Conservation (phyloP, 2,888 invertebrate species). For the Volucella zonaria region DNA sequence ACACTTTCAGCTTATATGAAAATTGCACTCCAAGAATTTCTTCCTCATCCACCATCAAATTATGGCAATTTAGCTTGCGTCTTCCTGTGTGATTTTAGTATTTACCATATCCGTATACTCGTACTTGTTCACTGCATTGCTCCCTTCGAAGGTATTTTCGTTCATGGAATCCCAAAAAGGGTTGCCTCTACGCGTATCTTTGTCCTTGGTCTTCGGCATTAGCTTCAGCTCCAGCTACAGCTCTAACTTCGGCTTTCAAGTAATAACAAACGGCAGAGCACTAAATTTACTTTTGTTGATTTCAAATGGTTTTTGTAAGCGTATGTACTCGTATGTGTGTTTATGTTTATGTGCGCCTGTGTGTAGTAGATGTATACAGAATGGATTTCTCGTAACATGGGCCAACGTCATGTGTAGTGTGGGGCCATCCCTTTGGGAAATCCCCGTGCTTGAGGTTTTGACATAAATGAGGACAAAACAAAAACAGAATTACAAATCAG, state of each 20-base stretch:
- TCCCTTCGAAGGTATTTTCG: conserved; percentile 1
- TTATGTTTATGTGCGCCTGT: too few relatives aligned
- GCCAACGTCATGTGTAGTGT: not conserved
- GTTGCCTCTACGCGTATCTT: not conserved
- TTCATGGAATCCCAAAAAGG: conserved; percentile 13
- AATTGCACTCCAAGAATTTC: conserved; percentile 9
- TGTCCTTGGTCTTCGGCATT: too few relatives aligned
- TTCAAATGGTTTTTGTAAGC: conserved; percentile 23
- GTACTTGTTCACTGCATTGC: not conserved
- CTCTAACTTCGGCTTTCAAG: conserved; percentile 11
- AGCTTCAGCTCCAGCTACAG: too few relatives aligned
- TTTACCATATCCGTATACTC: not conserved
- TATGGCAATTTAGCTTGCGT: conserved; percentile 21
- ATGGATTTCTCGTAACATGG: not conserved
- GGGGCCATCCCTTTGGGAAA: conserved; percentile 24
- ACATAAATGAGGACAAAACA: conserved; percentile 57
- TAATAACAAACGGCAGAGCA: conserved; percentile 56
- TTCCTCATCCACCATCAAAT: conserved; percentile 3
- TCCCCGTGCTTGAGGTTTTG: conserved; percentile 13
- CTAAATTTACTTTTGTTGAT: conserved; percentile 44
- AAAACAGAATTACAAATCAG: conserved; percentile 70
- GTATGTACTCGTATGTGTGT: not conserved
- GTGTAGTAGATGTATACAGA: not conserved
- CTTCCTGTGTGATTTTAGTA: conserved; percentile 26
- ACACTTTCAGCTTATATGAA: conserved; percentile 18